Base-by-base conservation (phyloP, 2,888 invertebrate genomes). In the Scelioninae gen. 2 region DNA sequence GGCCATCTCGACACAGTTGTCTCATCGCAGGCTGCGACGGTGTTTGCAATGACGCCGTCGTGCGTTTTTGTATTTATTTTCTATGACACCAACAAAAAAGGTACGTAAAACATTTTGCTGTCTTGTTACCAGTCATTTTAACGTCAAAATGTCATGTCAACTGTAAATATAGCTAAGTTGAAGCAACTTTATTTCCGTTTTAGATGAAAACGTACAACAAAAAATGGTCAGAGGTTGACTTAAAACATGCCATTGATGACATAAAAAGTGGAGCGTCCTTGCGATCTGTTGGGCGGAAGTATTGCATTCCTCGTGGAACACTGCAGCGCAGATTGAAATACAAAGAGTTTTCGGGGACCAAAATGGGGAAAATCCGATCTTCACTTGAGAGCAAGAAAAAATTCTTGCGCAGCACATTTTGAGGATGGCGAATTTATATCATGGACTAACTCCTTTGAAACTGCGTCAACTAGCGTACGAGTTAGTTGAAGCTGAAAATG, bases 331-430 rank as follows among this genome's bases (percentile, higher is more conserved):
- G 76, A 61, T 35, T 77, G 57, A 75, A 78, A 50, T 50, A 41
- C 15, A 68, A 15, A 15, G 31, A 52, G 33, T 35, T 52, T 28
- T 39, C 46, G 16, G 19, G 0, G 13, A 37, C 6, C 45, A 75
- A 0, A 77, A 76, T 7, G 45, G 78, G 22, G 65, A 71, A 28
- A 11, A 74, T 75, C 25, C 52, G 74, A 65, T 77, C 5, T 77
- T 81, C 58, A 76, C 77, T 41, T 43, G 50, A 13, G 74, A 78
- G 10, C 76, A 80, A 67, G 81, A 80, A 67, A 57, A 61, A 43
- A 31, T 53, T 28, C 52, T 81, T 60, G 68, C 63, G 1, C 55
- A 73, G 15, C 73, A 78, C 16, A 68, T 80, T 41, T 46, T 75
- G 15, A 7, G 52, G 2, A 50, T 81, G 35, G 69, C 78, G 4